Conservation (phyloP, 2,888 invertebrate genomes). For the Drosophila formosana region DNA sequence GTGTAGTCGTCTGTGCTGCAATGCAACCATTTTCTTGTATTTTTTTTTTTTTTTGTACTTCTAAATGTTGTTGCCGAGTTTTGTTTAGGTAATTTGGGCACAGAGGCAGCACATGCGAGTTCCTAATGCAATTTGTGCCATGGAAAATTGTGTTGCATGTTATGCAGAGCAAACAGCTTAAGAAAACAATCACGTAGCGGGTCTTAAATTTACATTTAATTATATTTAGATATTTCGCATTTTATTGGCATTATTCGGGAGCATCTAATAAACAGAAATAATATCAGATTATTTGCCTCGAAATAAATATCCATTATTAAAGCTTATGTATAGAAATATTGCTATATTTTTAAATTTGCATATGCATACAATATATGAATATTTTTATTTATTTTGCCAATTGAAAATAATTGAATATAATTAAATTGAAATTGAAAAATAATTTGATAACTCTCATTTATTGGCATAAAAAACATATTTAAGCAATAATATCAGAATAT, state of each 20-base stretch:
- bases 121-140: slow-evolving; percentile 29
- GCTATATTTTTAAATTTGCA: no score
- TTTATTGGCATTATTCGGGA: not conserved
- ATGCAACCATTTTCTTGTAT: slow-evolving; percentile 23
- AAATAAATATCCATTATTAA: no score
- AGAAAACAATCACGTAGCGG: not conserved
- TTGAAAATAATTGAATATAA: no score
- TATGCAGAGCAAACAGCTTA: not conserved
- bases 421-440: no score
- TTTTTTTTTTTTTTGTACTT: slow-evolving; percentile 15
- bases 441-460: no score
- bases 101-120: slow-evolving; percentile 25
- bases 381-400: no score
- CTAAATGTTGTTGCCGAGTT: slow-evolving; percentile 18
- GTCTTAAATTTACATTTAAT: not conserved
- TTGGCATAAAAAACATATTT: no score
- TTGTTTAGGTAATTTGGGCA: slow-evolving; percentile 50
- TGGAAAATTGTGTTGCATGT: not conserved
- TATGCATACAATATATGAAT: no score
- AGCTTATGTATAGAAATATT: no score
- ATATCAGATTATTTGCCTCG: no score
- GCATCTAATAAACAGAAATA: not conserved
- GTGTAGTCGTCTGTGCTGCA: slow-evolving; percentile 63
- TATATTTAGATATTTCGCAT: not conserved
- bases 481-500: no score